Evolutionary conservation across 2,113 vertebrate genomes (phyloP).

Genomic region (Brevimyrus niger): DNA sequence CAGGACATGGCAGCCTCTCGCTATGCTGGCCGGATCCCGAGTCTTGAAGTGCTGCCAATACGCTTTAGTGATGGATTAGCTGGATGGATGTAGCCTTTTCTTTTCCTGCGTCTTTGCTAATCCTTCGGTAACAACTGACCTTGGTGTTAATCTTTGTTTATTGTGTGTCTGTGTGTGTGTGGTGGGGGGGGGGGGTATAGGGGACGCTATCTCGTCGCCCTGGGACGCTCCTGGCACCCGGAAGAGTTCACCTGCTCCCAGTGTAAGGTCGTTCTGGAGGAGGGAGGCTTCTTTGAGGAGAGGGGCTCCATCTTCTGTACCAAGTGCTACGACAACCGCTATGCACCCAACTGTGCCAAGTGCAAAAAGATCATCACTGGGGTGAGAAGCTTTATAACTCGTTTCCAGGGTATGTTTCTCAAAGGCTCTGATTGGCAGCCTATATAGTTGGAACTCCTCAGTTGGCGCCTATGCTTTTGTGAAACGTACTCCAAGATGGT

Average conservation of each 20-base stretch:
- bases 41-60: neutral
- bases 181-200: slow-evolving; percentile 49
- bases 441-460: neutral
- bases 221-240: slow-evolving; percentile 92
- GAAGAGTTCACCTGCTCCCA: slow-evolving; percentile 94
- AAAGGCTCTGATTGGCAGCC: neutral
- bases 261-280: slow-evolving; percentile 83
- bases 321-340: slow-evolving; percentile 84
- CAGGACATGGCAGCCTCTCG: neutral
- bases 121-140: slow-evolving; percentile 7
- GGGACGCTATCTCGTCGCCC: slow-evolving; percentile 87
- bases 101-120: neutral
- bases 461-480: neutral
- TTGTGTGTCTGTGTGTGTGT: slow-evolving; percentile 25
- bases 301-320: slow-evolving; percentile 89
- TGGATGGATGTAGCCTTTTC: neutral
- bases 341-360: slow-evolving; percentile 87
- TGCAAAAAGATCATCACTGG: slow-evolving; percentile 96
- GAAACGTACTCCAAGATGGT: neutral
- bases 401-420: neutral
- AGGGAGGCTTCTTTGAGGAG: slow-evolving; percentile 95
- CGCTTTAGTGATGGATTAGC: neutral
- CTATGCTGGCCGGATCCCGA: neutral
- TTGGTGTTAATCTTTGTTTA: neutral
- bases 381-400: slow-evolving; percentile 56